These are phyloP conservation scores for Leucosticte australis DNA, from an alignment of 2,113 vertebrate species.

Conservation along the genomic window DNA sequence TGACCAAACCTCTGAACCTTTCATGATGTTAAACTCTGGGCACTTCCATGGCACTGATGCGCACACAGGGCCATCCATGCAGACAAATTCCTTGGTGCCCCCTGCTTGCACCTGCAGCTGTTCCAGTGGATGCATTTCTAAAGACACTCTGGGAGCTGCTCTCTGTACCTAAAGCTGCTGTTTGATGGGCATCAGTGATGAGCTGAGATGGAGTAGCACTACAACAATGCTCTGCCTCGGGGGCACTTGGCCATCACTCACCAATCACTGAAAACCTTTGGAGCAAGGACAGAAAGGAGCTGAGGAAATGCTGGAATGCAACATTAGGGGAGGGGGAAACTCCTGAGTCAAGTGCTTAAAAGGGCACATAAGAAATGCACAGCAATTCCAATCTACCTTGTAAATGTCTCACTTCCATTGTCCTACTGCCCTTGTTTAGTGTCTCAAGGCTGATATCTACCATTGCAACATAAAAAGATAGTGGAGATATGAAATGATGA, in stretches of 20 bases:
- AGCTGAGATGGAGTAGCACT: background rate
- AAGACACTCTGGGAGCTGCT: background rate
- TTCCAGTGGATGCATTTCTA: background rate
- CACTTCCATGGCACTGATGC: background rate
- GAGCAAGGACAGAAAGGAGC: background rate
- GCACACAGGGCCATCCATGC: background rate
- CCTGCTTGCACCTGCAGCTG: background rate
- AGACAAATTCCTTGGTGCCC: background rate
- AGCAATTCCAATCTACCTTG: background rate
- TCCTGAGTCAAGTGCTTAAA: background rate
- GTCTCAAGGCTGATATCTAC: background rate
- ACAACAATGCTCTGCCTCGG: background rate
- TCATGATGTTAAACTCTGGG: background rate
- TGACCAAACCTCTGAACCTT: background rate
- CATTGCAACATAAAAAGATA: background rate
- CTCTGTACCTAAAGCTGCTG: background rate
- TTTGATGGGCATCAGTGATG: background rate
- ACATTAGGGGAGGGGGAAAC: background rate
- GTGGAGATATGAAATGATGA: background rate
- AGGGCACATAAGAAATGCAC: background rate
- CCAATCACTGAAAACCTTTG: background rate
- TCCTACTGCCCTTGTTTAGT: background rate
- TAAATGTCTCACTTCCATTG: background rate
- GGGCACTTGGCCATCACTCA: background rate
- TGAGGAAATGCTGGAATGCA: background rate